A percentile compares a stretch with the other conserved stretches of the same genome.
These are phyloP conservation scores for Volucella bombylans DNA, from an alignment of 2,888 invertebrate genomes.

Conservation along the genomic window DNA sequence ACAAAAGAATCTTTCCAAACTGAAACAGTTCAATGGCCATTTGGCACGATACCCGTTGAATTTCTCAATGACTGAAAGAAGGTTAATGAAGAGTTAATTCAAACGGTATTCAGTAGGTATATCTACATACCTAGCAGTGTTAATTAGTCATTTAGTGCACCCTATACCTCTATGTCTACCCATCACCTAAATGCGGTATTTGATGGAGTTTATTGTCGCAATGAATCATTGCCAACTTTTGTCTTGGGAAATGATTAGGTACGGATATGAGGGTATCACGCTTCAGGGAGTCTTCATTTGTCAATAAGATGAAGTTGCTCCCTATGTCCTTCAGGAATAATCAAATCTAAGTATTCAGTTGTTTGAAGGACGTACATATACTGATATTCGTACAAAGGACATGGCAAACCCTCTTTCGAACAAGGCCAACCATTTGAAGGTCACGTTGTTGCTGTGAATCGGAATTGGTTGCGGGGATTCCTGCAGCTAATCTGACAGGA, in stretches of 20 bases:
- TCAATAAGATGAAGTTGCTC: slow-evolving; percentile 42
- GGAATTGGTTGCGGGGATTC: background rate
- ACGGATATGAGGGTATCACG: slow-evolving; percentile 30
- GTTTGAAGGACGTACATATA: slow-evolving; percentile 39
- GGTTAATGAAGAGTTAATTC: slow-evolving; percentile 64
- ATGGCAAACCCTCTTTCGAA: slow-evolving; percentile 8
- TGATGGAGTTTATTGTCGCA: slow-evolving; percentile 34
- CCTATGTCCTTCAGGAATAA: slow-evolving; percentile 45
- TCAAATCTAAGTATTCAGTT: slow-evolving; percentile 20
- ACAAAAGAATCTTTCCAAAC: slow-evolving; percentile 50
- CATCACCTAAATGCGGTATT: slow-evolving; percentile 40
- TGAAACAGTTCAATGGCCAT: slow-evolving; percentile 61
- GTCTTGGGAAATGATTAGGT: slow-evolving; percentile 17
- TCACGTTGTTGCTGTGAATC: slow-evolving; percentile 13
- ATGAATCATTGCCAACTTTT: slow-evolving; percentile 56
- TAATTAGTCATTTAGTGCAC: slow-evolving; percentile 56
- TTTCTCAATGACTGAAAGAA: slow-evolving; percentile 45
- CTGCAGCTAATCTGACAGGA: background rate
- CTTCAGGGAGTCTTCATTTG: slow-evolving; percentile 27
- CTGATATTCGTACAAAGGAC: background rate
- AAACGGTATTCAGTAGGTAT: slow-evolving; percentile 49
- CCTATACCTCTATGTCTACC: slow-evolving; percentile 3
- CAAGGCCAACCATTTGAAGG: slow-evolving; percentile 56
- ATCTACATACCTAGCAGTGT: slow-evolving; percentile 49
- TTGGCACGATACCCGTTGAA: slow-evolving; percentile 52